A percentile compares a stretch with the other conserved stretches of the same genome.
Evolutionary conservation across 2,797 vertebrate genomes (phyloP).

Genomic region (Oophaga sylvatica): DNA sequence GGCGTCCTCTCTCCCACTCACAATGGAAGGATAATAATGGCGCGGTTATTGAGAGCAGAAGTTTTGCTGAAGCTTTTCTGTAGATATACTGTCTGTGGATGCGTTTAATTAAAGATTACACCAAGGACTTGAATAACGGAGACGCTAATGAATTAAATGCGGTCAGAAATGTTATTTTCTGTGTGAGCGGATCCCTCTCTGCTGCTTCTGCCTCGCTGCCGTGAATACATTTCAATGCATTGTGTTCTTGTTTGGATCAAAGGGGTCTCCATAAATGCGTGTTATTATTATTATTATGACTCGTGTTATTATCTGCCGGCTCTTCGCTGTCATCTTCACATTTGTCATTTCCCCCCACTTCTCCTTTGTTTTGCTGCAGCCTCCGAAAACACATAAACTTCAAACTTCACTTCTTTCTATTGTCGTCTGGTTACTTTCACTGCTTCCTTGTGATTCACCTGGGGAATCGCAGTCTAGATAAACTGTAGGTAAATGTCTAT

Average conservation of each 20-base stretch:
- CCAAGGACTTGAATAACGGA: constrained; percentile 73
- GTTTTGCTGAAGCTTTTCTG: constrained; percentile 69
- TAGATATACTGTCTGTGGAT: constrained; percentile 68
- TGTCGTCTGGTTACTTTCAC: constrained; percentile 18
- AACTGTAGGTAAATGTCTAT: not conserved
- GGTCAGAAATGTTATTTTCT: constrained; percentile 38
- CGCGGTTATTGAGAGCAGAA: constrained; percentile 71
- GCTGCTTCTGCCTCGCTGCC: constrained; percentile 19
- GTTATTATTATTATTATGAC: constrained; percentile 54
- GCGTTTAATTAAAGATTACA: constrained; percentile 80
- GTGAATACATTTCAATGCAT: constrained; percentile 57
- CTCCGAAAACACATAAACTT: not conserved
- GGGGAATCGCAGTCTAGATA: not conserved
- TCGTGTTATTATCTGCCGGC: constrained; percentile 31
- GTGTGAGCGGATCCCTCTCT: constrained; percentile 30
- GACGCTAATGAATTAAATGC: constrained; percentile 73
- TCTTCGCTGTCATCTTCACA: constrained; percentile 16
- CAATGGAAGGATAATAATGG: constrained; percentile 66
- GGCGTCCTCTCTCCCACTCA: constrained; percentile 62
- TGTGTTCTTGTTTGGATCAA: constrained; percentile 57
- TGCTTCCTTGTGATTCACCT: not conserved
- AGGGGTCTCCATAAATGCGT: constrained; percentile 43
- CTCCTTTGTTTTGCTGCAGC: constrained; percentile 27
- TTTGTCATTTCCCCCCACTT: constrained; percentile 11
- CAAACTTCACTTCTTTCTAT: constrained; percentile 22